A percentile compares a stretch with the other conserved stretches of the same genome.
Evolutionary conservation across 1,140 invertebrate genomes (phyloP).

Genomic region (Drosophila dunni): DNA sequence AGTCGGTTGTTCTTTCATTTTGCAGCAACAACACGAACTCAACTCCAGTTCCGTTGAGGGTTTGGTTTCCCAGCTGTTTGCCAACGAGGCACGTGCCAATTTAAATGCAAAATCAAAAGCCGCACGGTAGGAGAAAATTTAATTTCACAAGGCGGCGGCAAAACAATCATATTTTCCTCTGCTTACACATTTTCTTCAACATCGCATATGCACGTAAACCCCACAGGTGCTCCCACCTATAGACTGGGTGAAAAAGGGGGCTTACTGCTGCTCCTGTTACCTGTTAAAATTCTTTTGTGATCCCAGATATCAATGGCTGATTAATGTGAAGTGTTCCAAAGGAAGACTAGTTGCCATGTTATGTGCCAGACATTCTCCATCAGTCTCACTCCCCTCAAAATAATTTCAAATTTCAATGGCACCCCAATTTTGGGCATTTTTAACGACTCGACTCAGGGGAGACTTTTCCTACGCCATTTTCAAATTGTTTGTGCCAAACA

Average conservation of each 20-base stretch:
- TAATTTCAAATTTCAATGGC: constrained; percentile 43
- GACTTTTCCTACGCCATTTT: not conserved
- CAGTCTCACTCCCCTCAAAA: constrained; percentile 1
- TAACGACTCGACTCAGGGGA: constrained; percentile 14
- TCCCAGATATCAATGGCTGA: constrained; percentile 71
- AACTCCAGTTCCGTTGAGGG: constrained; percentile 22
- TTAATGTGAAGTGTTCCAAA: constrained; percentile 51
- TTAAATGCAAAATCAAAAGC: constrained; percentile 78
- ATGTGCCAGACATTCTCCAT: not conserved
- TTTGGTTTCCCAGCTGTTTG: constrained; percentile 46
- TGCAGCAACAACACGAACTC: constrained; percentile 26
- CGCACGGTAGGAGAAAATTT: constrained; percentile 62
- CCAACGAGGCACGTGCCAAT: constrained; percentile 70
- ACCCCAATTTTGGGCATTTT: not conserved
- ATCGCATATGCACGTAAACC: constrained; percentile 28
- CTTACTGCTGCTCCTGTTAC: constrained; percentile 1
- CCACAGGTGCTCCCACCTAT: not conserved
- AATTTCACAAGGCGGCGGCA: constrained; percentile 71
- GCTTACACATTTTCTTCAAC: constrained; percentile 13
- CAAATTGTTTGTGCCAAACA: constrained; percentile 28
- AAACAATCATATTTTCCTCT: constrained; percentile 74
- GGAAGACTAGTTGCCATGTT: constrained; percentile 19
- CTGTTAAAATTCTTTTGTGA: constrained; percentile 60
- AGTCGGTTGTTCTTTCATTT: constrained; percentile 46
- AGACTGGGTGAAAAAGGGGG: not conserved